phyloP scores from a whole-genome alignment of 1,140 invertebrate genomes.

The Drosophila tropicalis region DNA sequence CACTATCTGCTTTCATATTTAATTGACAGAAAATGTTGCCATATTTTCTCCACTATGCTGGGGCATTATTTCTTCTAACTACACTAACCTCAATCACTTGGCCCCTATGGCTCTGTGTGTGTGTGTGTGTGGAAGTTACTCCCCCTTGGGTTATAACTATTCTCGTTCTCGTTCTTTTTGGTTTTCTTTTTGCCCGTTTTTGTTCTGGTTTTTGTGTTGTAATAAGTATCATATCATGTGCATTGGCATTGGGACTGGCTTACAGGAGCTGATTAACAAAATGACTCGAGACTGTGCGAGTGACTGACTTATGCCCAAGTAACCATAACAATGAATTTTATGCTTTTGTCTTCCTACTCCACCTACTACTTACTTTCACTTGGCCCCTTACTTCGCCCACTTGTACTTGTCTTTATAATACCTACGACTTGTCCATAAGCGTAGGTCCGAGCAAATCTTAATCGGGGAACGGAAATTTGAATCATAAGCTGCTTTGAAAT shows the following conservation, averaged over 20 bases:
- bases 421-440: neutral
- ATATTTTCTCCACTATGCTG: slow-evolving; percentile 5
- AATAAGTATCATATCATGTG: slow-evolving; percentile 68
- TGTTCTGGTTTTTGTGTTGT: slow-evolving; percentile 32
- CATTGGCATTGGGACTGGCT: slow-evolving; percentile 56
- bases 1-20: slow-evolving; percentile 10
- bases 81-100: slow-evolving; percentile 11
- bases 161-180: slow-evolving; percentile 15
- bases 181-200: neutral
- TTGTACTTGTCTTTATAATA: slow-evolving; percentile 20
- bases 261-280: slow-evolving; percentile 74
- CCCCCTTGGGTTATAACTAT: slow-evolving; percentile 57
- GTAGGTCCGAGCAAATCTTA: neutral
- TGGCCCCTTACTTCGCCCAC: neutral
- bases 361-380: slow-evolving; percentile 10
- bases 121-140: neutral
- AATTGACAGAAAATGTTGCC: slow-evolving; percentile 14
- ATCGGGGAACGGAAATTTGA: too few species aligned
- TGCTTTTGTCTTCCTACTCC: slow-evolving; percentile 40
- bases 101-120: slow-evolving; percentile 8
- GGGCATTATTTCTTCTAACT: slow-evolving; percentile 8
- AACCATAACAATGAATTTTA: slow-evolving; percentile 81
- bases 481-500: too few species aligned
- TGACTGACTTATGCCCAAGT: slow-evolving; percentile 77
- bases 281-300: slow-evolving; percentile 53